Conservation (phyloP, 2,113 vertebrate genomes). For the Anguilla rostrata region DNA sequence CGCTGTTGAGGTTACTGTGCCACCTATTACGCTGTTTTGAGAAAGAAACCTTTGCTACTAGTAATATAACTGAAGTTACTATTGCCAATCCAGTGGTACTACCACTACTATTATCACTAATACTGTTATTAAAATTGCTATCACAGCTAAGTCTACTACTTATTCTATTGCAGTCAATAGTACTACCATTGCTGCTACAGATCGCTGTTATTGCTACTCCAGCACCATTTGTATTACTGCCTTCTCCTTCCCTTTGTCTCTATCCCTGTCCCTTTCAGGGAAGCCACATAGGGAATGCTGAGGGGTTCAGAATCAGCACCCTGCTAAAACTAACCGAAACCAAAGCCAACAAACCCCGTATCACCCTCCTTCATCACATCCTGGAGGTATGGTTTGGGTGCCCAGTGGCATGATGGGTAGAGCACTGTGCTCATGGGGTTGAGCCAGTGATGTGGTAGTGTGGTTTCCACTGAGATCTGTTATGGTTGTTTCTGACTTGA, state of each 20-base stretch:
- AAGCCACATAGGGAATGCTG: constrained; percentile 92
- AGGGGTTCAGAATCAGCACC: constrained; percentile 93
- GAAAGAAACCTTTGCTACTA: neutral
- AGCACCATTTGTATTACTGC: too few relatives aligned
- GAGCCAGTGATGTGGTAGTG: neutral
- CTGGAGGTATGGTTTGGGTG: constrained; percentile 77
- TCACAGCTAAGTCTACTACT: neutral
- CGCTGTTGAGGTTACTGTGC: neutral
- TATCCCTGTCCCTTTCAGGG: constrained; percentile 67
- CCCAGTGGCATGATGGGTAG: neutral
- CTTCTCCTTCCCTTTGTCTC: neutral
- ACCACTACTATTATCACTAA: neutral
- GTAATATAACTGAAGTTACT: neutral
- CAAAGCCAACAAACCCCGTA: constrained; percentile 91
- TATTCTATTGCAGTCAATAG: neutral
- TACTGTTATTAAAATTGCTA: too few relatives aligned
- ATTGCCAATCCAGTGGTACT: neutral
- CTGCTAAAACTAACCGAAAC: constrained; percentile 93
- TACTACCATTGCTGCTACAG: neutral
- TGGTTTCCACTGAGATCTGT: neutral
- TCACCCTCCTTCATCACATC: constrained; percentile 92
- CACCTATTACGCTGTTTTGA: neutral
- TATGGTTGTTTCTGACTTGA: neutral
- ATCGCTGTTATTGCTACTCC: neutral
- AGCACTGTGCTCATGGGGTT: neutral